Percentiles rank a stretch among this genome's conserved stretches.
Evolutionary conservation across 1,140 invertebrate genomes (phyloP).

Genomic region (Lutraria rhynchaena): DNA sequence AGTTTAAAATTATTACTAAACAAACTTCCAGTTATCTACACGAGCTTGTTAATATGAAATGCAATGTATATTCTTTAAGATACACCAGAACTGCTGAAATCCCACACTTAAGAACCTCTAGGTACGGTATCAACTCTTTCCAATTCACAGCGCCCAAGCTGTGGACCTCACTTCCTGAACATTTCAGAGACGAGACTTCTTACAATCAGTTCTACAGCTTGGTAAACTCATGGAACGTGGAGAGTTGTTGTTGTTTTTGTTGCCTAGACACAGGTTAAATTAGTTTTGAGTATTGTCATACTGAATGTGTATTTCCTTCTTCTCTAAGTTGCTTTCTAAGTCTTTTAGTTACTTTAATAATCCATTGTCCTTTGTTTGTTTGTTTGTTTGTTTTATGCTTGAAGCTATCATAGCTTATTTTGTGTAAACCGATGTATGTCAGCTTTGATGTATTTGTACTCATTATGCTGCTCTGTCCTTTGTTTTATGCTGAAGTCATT

Average conservation of each 20-base stretch:
- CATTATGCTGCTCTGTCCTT: too few species aligned
- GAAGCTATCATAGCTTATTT: too few species aligned
- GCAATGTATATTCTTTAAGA: conserved; percentile 29
- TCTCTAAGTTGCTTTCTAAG: too few species aligned
- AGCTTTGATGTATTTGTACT: too few species aligned
- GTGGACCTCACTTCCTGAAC: conserved; percentile 12
- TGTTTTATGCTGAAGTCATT: too few species aligned
- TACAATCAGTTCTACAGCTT: conserved; percentile 9
- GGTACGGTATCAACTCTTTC: conserved; percentile 26
- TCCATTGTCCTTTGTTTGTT: too few species aligned
- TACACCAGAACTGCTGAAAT: conserved; percentile 19
- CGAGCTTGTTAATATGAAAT: not conserved
- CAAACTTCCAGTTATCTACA: not conserved
- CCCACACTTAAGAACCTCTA: conserved; percentile 20
- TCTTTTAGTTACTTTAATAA: too few species aligned
- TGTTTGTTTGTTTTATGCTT: too few species aligned
- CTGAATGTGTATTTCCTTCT: too few species aligned
- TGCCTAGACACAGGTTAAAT: too few species aligned
- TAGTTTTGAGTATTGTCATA: too few species aligned
- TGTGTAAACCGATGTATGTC: too few species aligned
- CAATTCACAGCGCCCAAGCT: conserved; percentile 4
- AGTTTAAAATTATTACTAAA: not conserved
- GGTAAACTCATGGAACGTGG: not conserved
- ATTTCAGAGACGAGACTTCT: not conserved
- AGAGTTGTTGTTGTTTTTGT: not conserved